Base-by-base conservation (phyloP, 2,797 vertebrate genomes). In the Hippocampus kuda region DNA sequence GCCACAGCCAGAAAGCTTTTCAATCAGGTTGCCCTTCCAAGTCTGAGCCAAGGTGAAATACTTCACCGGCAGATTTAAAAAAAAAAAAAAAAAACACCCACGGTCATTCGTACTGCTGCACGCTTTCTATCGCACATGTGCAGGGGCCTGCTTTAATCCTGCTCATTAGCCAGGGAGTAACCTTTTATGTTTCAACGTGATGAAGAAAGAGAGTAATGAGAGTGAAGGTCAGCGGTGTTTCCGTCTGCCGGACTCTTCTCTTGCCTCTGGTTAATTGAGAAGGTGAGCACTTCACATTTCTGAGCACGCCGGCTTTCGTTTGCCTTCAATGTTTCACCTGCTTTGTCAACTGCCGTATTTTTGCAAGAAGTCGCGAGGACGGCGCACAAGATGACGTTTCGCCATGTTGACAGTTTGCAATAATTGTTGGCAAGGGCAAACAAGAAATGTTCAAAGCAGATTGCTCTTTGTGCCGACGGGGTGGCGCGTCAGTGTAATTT, bases 1-100 rank as follows among this genome's bases (percentile, higher is more conserved):
- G 90, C 90, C 91, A 88, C 82, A 74, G 87, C 84, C 82, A 86
- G 88, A 90, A 90, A 90, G 91, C 91, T 91, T 91, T 92, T 92
- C 91, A 91, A 92, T 92, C 91, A 92, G 89, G 65, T 84, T 85
- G 90, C 88, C 91, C 91, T 92, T 92, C 89, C 87, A 87, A 90
- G 79, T 85, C 59, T 56, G 65, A 68, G 81, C 86, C 91, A 92
- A 92, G 91, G 91, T 92, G 90, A 92, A 87, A 89, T 74, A 79
- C 84, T 89, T 87, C 79, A 83, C 80, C 48, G 18, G 70, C 5
- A n/a, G 74, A 84, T 75, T 66, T 1, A 27, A 75, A 77, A 74
- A 82, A 70, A 68, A 16, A 16, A 75, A 79, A 75, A 83, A 76
- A 81, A 73, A 74, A 54, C 71, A 80, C 78, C 69, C 72, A 51